These are phyloP conservation scores for Buteo buteo DNA, from an alignment of 2,113 vertebrate genomes.

Conservation along the genomic window DNA sequence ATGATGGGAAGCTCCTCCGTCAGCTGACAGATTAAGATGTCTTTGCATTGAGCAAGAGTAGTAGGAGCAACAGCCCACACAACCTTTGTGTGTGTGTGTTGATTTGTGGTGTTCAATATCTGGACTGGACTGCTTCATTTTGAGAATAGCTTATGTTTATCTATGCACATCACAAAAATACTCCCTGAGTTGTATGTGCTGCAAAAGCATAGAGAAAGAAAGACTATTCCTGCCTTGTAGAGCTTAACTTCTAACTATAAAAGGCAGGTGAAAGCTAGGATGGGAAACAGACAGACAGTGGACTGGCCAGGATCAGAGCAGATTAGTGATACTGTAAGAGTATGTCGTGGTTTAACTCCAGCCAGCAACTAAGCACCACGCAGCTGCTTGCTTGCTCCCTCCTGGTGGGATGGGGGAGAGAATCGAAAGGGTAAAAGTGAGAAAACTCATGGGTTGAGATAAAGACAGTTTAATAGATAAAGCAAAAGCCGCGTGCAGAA, in stretches of 20 bases:
- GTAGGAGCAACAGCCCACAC: background rate
- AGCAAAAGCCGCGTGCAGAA: no score
- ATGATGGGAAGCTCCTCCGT: background rate
- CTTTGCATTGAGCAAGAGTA: background rate
- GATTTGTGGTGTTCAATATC: background rate
- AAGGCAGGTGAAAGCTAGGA: background rate
- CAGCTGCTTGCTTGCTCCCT: accelerated
- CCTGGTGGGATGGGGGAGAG: background rate
- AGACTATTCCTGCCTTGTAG: background rate
- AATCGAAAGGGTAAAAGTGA: background rate
- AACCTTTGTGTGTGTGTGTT: background rate
- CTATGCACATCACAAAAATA: background rate
- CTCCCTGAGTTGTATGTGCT: background rate
- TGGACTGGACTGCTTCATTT: background rate
- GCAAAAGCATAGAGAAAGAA: background rate
- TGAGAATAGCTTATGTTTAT: background rate
- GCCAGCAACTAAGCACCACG: background rate
- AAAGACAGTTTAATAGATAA: background rate
- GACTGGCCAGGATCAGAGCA: background rate
- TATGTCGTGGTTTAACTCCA: background rate
- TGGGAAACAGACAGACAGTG: background rate
- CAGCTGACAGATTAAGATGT: background rate
- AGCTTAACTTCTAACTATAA: background rate
- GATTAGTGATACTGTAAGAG: background rate
- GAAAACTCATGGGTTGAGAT: background rate